Evolutionary conservation across 2,797 vertebrate species (phyloP).

Genomic region (Sphaeramia orbicularis): DNA sequence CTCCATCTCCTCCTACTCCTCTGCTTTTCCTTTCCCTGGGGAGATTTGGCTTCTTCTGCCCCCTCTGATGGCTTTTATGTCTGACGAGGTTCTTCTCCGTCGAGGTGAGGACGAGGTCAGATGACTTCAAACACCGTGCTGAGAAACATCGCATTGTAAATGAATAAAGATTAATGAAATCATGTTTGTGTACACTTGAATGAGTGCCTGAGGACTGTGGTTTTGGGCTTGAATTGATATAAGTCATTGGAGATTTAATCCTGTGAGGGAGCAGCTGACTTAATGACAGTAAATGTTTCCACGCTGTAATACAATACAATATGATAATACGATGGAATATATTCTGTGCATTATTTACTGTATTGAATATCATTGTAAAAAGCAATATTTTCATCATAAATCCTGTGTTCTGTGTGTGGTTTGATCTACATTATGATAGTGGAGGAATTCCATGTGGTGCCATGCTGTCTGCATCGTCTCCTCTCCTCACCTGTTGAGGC

Average conservation of each 20-base stretch:
- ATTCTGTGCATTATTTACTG: slow-evolving; percentile 8
- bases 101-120: slow-evolving; percentile 74
- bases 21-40: slow-evolving; percentile 59
- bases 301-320: slow-evolving; percentile 1
- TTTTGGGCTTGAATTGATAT: slow-evolving; percentile 20
- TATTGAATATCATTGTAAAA: slow-evolving; percentile 22
- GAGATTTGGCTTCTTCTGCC: slow-evolving; percentile 60
- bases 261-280: background rate
- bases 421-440: slow-evolving; percentile 63
- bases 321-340: background rate
- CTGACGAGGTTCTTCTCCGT: slow-evolving; percentile 54
- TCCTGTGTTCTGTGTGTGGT: slow-evolving; percentile 49
- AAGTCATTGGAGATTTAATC: slow-evolving; percentile 21
- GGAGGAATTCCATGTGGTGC: slow-evolving; percentile 75
- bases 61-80: slow-evolving; percentile 65
- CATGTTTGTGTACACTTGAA: slow-evolving; percentile 38
- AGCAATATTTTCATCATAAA: slow-evolving; percentile 31
- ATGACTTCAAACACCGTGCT: slow-evolving; percentile 47
- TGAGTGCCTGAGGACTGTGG: slow-evolving; percentile 12
- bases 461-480: slow-evolving; percentile 70
- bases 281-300: background rate
- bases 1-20: slow-evolving; percentile 55
- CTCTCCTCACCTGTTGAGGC: slow-evolving; percentile 74
- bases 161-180: slow-evolving; percentile 45
- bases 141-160: slow-evolving; percentile 29